Evolutionary conservation across 2,797 vertebrate species (phyloP).

Genomic region (Ptychobarbus kaznakovi): DNA sequence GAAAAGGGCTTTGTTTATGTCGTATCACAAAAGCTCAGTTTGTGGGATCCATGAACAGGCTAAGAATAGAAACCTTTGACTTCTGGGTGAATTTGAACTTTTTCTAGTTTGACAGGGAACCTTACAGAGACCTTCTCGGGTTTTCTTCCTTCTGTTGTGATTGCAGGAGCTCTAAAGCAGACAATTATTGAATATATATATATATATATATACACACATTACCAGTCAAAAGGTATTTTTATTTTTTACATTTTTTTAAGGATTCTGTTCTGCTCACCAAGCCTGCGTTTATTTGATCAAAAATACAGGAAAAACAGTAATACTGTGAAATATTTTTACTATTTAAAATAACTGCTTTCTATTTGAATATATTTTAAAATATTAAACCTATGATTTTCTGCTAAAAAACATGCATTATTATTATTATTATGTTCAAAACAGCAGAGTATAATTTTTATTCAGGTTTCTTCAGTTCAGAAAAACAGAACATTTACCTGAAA

Average conservation of each 20-base stretch:
- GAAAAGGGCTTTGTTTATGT: slow-evolving; percentile 3
- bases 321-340: background rate
- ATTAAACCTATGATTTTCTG: too few species aligned
- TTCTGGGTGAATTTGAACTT: background rate
- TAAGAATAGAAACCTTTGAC: slow-evolving; percentile 4
- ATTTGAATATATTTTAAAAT: background rate
- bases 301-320: background rate
- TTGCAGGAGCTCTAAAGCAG: background rate
- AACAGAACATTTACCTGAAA: too few species aligned
- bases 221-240: too few species aligned
- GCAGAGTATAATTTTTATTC: too few species aligned
- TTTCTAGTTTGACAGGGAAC: background rate
- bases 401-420: too few species aligned
- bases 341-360: background rate
- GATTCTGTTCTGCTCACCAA: background rate
- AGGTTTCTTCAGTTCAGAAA: too few species aligned
- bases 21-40: background rate
- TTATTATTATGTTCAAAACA: too few species aligned
- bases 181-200: background rate
- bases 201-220: too few species aligned
- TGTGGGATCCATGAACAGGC: background rate
- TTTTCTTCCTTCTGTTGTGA: background rate
- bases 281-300: background rate
- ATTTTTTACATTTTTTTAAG: background rate
- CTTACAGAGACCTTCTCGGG: background rate